Evolutionary conservation across 2,888 invertebrate genomes (phyloP).

Genomic region (Drosophila demipolita): DNA sequence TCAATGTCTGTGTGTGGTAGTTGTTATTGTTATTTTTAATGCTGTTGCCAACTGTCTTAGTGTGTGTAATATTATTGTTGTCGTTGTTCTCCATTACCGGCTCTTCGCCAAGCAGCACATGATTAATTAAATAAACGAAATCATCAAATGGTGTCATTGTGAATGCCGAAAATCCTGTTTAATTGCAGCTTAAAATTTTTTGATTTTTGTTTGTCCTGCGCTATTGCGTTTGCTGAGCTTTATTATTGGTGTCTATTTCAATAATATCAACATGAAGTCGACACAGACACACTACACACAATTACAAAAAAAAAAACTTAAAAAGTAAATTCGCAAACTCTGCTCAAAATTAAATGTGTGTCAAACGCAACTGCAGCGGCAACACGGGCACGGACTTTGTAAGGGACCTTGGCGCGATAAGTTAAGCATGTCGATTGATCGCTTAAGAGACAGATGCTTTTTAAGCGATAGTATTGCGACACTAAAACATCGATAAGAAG

Average conservation of each 20-base stretch:
- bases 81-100: slow-evolving; percentile 85
- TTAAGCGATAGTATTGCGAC: background rate
- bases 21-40: slow-evolving; percentile 5
- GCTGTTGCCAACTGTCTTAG: background rate
- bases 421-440: slow-evolving; percentile 26
- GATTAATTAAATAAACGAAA: slow-evolving; percentile 87
- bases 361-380: slow-evolving; percentile 45
- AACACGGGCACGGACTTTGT: slow-evolving; percentile 29
- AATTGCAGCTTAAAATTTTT: slow-evolving; percentile 32
- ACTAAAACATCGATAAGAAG: slow-evolving; percentile 3
- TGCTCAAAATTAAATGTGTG: slow-evolving; percentile 17
- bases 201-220: background rate
- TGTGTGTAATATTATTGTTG: slow-evolving; percentile 2
- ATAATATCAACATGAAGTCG: slow-evolving; percentile 29
- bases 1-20: slow-evolving; percentile 9
- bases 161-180: slow-evolving; percentile 26
- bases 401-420: slow-evolving; percentile 40
- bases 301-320: slow-evolving; percentile 42
- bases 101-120: slow-evolving; percentile 87
- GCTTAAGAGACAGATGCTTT: background rate
- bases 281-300: slow-evolving; percentile 16
- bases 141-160: slow-evolving; percentile 87
- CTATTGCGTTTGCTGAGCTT: slow-evolving; percentile 11
- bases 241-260: slow-evolving; percentile 9
- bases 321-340: slow-evolving; percentile 29